These are phyloP conservation scores for Syngnathus scovelli DNA, from an alignment of 2,113 vertebrate species.

Conservation along the genomic window DNA sequence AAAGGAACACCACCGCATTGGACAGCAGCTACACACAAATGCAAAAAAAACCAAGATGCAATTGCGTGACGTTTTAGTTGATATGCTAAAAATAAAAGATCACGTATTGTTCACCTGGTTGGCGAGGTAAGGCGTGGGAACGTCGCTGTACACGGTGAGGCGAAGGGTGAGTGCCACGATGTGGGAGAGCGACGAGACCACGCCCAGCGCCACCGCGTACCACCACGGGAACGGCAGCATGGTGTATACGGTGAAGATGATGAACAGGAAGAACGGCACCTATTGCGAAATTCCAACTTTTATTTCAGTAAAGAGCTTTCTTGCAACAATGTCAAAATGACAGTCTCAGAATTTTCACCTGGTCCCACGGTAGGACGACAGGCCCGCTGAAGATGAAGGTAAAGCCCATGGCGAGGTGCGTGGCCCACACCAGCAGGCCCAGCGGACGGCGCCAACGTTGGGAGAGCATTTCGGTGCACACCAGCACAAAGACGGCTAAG, in stretches of 20 bases:
- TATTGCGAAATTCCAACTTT: slow-evolving; percentile 34
- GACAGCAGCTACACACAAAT: slow-evolving; percentile 78
- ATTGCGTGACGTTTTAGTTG: too few species aligned
- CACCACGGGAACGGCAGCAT: slow-evolving; percentile 86
- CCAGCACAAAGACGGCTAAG: slow-evolving; percentile 75
- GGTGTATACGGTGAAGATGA: slow-evolving; percentile 89
- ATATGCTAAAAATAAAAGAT: too few species aligned
- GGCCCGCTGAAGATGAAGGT: slow-evolving; percentile 73
- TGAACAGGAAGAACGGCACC: slow-evolving; percentile 94
- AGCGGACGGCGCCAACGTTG: slow-evolving; percentile 77
- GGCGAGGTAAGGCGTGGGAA: slow-evolving; percentile 11
- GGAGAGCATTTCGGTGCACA: slow-evolving; percentile 78
- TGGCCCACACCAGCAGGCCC: slow-evolving; percentile 79
- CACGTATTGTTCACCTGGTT: slow-evolving; percentile 70
- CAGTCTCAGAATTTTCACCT: slow-evolving; percentile 70
- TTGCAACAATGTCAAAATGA: too few species aligned
- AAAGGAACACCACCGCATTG: slow-evolving; percentile 82
- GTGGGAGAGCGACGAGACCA: slow-evolving; percentile 80
- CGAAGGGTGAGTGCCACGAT: slow-evolving; percentile 71
- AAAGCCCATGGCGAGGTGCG: slow-evolving; percentile 81
- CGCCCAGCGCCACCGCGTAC: slow-evolving; percentile 75
- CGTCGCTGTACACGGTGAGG: slow-evolving; percentile 26
- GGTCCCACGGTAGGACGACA: slow-evolving; percentile 75
- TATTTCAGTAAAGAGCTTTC: not conserved
- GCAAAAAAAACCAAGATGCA: not conserved